These are phyloP conservation scores for Amphipyra berbera DNA, from an alignment of 2,888 invertebrate species.

Conservation along the genomic window DNA sequence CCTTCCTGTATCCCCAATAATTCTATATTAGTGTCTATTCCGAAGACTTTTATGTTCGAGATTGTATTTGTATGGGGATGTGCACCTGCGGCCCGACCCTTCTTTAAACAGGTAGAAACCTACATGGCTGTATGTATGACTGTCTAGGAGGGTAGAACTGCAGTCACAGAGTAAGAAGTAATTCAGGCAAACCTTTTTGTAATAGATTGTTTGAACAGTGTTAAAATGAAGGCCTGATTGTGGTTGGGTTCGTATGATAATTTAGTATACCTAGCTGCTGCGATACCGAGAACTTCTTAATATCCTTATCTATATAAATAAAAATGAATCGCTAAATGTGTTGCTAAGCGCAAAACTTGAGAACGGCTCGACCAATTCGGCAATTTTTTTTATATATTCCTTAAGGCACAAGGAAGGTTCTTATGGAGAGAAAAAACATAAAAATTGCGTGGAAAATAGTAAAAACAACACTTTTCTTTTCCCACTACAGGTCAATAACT, in stretches of 20 bases:
- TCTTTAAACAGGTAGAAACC: conserved; percentile 51
- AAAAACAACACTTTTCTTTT: no score
- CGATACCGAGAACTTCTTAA: conserved; percentile 27
- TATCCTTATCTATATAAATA: conserved; percentile 17
- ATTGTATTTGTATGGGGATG: conserved; percentile 42
- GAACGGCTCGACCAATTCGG: no score
- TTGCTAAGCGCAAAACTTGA: no score
- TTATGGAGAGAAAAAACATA: no score
- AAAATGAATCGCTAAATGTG: no score
- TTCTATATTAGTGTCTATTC: conserved; percentile 9
- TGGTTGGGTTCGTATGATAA: neutral
- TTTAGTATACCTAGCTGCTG: neutral
- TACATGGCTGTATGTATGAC: conserved; percentile 20
- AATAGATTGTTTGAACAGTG: neutral
- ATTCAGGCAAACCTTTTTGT: conserved; percentile 19
- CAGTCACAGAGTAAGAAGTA: conserved; percentile 20
- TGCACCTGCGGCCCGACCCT: conserved; percentile 57
- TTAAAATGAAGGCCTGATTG: no score
- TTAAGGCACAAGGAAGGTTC: no score
- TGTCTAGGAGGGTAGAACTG: conserved; percentile 46
- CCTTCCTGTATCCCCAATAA: conserved; percentile 4
- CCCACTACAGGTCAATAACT: no score
- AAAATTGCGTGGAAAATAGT: no score
- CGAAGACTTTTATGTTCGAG: conserved; percentile 29
- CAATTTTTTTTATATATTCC: no score